Conservation (phyloP, 2,113 vertebrate species). For the Amblyornis subalaris region DNA sequence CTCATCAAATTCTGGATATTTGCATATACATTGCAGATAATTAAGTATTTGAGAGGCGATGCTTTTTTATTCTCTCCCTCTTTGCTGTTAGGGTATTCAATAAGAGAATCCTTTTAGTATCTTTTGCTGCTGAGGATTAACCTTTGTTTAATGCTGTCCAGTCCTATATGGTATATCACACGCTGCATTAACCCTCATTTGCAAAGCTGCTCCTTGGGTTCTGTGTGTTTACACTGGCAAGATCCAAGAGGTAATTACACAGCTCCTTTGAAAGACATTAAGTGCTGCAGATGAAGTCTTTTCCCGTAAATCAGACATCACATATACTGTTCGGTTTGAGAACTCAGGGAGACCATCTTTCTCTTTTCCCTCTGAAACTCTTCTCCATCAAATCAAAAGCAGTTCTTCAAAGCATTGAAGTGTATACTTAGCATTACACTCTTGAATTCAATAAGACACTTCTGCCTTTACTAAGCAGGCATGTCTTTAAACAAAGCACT, state of each 20-base stretch:
- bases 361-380: background rate
- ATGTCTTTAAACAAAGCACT: constrained; percentile 22
- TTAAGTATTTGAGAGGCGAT: constrained; percentile 35
- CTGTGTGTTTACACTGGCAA: background rate
- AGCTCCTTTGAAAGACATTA: constrained; percentile 12
- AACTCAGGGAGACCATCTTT: background rate
- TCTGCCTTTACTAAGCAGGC: background rate
- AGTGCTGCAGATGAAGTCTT: background rate
- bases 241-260: background rate
- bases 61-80: background rate
- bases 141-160: background rate
- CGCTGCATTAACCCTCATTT: constrained; percentile 1
- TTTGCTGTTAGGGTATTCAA: background rate
- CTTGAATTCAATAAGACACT: constrained; percentile 6
- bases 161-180: background rate
- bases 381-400: constrained; percentile 24
- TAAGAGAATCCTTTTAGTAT: background rate
- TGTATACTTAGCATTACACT: background rate
- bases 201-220: background rate
- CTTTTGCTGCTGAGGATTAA: constrained; percentile 10
- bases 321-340: background rate
- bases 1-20: constrained; percentile 64
- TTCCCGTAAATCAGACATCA: background rate
- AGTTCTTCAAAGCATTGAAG: background rate
- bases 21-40: constrained; percentile 63